These are phyloP conservation scores for Parauchenoglanis ngamensis DNA, from an alignment of 2,797 vertebrate genomes.

Conservation along the genomic window DNA sequence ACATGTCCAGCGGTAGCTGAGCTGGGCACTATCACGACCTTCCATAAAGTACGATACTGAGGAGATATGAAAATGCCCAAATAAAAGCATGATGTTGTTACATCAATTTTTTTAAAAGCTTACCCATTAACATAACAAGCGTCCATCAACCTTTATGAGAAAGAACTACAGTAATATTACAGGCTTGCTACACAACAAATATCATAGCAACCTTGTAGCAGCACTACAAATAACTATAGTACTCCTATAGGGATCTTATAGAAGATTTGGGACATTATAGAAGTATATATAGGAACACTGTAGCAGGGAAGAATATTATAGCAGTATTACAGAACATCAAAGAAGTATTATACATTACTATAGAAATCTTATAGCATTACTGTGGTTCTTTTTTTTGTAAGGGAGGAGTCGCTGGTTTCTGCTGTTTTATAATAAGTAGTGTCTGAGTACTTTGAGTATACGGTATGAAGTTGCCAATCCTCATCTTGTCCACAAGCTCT, in stretches of 20 bases:
- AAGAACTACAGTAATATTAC: too few species aligned
- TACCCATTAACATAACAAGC: neutral
- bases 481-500: conserved; percentile 87
- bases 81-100: neutral
- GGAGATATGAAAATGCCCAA: neutral
- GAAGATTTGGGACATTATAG: too few species aligned
- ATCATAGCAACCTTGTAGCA: too few species aligned
- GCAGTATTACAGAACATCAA: too few species aligned
- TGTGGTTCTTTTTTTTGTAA: too few species aligned
- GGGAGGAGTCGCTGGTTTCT: neutral
- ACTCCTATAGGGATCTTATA: too few species aligned
- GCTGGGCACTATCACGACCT: conserved; percentile 83
- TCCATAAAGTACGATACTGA: conserved; percentile 95
- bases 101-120: neutral
- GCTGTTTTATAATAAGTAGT: neutral
- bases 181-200: too few species aligned
- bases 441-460: conserved; percentile 84
- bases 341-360: too few species aligned
- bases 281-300: too few species aligned
- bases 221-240: too few species aligned
- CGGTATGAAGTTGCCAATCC: conserved; percentile 89
- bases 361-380: too few species aligned
- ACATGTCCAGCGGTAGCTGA: conserved; percentile 88
- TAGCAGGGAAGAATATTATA: too few species aligned
- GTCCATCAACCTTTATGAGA: neutral